Percentiles rank a stretch among this genome's conserved stretches.
Conservation (phyloP, 2,888 invertebrate genomes). For the Thera britannica region DNA sequence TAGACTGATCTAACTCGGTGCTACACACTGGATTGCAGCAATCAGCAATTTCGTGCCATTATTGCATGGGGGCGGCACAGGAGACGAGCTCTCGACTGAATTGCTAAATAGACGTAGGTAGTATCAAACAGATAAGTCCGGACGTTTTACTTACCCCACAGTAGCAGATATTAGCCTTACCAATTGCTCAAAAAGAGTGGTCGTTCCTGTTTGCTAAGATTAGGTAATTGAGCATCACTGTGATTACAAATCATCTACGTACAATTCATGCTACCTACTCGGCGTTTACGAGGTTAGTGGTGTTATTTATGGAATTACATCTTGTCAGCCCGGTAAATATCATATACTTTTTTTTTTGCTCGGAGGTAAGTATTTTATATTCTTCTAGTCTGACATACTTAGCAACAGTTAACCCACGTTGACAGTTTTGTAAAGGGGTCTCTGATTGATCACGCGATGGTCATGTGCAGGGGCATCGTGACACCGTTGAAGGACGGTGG, state of each 20-base stretch:
- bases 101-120: constrained; percentile 65
- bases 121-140: constrained; percentile 46
- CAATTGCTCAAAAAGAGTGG: neutral
- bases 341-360: too few species aligned
- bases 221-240: neutral
- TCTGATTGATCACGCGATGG: constrained; percentile 35
- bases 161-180: neutral
- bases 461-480: constrained; percentile 39
- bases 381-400: neutral
- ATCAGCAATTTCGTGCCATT: constrained; percentile 75
- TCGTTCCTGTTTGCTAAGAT: neutral
- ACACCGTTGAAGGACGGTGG: constrained; percentile 56
- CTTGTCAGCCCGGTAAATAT: too few species aligned
- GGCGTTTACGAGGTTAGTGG: too few species aligned
- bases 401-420: neutral
- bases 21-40: constrained; percentile 73
- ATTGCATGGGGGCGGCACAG: constrained; percentile 74
- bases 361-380: too few species aligned
- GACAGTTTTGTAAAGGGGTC: constrained; percentile 1
- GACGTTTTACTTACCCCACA: constrained; percentile 15
- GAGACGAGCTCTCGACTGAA: constrained; percentile 71
- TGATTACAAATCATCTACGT: neutral
- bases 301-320: too few species aligned
- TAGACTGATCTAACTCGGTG: constrained; percentile 73
- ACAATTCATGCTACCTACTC: too few species aligned